Conservation (phyloP, 2,888 invertebrate species). For the Volucella inflata region DNA sequence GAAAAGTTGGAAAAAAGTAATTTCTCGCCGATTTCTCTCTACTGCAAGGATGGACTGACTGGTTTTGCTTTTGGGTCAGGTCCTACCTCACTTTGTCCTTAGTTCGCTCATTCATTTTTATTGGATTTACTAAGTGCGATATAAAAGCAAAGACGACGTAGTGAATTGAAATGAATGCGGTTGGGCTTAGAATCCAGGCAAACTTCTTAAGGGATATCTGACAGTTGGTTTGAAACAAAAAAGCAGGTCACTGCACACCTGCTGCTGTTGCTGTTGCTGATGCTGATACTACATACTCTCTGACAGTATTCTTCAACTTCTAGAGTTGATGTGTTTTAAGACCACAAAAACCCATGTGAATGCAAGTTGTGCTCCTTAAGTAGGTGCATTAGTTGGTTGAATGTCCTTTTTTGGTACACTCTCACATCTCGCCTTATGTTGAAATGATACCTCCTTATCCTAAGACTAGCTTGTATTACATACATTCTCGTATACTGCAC, state of each 20-base stretch:
- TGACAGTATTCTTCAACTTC: no score
- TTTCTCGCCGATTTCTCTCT: slow-evolving; percentile 19
- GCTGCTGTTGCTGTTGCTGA: slow-evolving; percentile 45
- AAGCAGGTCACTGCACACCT: slow-evolving; percentile 73
- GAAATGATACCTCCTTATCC: slow-evolving; percentile 65
- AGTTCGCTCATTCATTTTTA: slow-evolving; percentile 69
- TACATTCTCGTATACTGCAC: no score
- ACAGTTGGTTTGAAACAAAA: slow-evolving; percentile 46
- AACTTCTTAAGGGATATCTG: slow-evolving; percentile 71
- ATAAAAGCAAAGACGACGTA: slow-evolving; percentile 66
- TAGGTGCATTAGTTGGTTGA: slow-evolving; percentile 68
- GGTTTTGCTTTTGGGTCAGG: background rate
- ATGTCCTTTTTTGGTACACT: slow-evolving; percentile 59
- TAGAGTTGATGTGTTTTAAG: slow-evolving; percentile 23
- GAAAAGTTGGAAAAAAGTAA: slow-evolving; percentile 10
- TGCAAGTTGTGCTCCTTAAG: slow-evolving; percentile 61
- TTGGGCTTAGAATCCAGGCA: slow-evolving; percentile 49
- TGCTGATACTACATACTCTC: background rate
- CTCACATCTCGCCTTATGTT: slow-evolving; percentile 55
- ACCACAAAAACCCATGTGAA: slow-evolving; percentile 63
- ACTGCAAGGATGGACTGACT: background rate
- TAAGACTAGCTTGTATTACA: slow-evolving; percentile 17
- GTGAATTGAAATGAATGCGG: slow-evolving; percentile 73
- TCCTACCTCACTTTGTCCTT: background rate
- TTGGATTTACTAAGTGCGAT: slow-evolving; percentile 75